Base-by-base conservation (phyloP, 1,140 invertebrate genomes). In the Philopotamus ludificatus region DNA sequence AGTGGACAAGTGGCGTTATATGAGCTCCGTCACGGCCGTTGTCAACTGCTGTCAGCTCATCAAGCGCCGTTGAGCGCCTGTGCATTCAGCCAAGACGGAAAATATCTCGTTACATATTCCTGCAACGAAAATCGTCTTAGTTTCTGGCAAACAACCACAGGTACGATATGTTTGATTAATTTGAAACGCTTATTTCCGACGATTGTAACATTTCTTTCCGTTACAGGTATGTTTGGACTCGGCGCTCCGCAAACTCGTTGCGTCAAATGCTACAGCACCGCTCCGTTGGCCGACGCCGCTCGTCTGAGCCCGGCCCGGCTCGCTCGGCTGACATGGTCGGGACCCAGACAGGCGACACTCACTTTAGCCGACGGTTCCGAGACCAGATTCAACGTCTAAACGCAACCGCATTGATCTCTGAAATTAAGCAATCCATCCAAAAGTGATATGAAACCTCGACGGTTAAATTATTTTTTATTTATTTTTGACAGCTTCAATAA, bases 71-170 rank as follows among this genome's bases (percentile, higher is more conserved):
- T 99, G 2, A 96, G 94, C 10, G 95, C 95, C 0, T 86, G 93
- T 72, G 88, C 93, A 26, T 98, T 99, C 81, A 96, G 94, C 68
- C 93, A 95, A 1, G 97, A 99, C 80, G 97, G 97, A 25, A 97
- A 99, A 76, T 97, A 91, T 76, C 84, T 99, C 49, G 95, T 95
- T 8, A 96, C 95, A 8, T 99, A 98, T 79, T 94, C 94, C 26
- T 92, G 92, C 69, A 80, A 86, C n/a, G 97, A 99, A 78, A 97
- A 97, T 76, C 89, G 94, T 72, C 85, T 99, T 23, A 95, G 89
- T 64, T 99, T 99, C 79, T 99, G 97, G 96, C 96, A 99, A 87
- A 97, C 95, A 72, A 87, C 86, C 68, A 84, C 84, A 15, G 87
- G 86, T 82, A 71, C n/a, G 4, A 26, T 26, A 26, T 53, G 18